These are phyloP conservation scores for Xestia c-nigrum DNA, from an alignment of 2,888 invertebrate species.

Conservation along the genomic window DNA sequence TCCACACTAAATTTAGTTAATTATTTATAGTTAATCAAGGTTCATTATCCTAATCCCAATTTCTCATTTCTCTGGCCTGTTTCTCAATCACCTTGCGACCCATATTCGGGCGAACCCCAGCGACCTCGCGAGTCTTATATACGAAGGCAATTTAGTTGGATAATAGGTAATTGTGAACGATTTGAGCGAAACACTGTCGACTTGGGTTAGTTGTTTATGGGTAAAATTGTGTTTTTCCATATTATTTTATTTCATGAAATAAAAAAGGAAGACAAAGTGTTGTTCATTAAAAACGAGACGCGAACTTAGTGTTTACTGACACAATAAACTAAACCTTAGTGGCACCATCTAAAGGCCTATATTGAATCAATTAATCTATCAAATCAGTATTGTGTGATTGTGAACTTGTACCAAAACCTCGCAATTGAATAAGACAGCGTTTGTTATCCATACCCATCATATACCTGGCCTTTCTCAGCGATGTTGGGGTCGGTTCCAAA, in stretches of 20 bases:
- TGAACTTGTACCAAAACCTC: too few relatives aligned
- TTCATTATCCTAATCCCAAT: background rate
- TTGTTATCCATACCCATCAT: too few relatives aligned
- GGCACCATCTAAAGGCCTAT: too few relatives aligned
- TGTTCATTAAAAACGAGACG: too few relatives aligned
- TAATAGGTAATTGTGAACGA: constrained; percentile 61
- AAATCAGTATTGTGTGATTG: too few relatives aligned
- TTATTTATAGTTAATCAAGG: background rate
- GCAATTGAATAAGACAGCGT: too few relatives aligned
- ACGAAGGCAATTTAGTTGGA: constrained; percentile 61
- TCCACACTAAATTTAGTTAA: background rate
- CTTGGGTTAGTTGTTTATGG: constrained; percentile 28
- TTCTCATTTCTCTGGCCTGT: background rate
- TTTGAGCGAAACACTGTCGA: constrained; percentile 51
- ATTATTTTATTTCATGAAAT: background rate
- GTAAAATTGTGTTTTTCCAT: constrained; percentile 19
- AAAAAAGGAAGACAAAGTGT: background rate
- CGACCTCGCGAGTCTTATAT: constrained; percentile 55
- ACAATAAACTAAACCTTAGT: too few relatives aligned
- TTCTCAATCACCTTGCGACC: constrained; percentile 34
- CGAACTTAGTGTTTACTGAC: too few relatives aligned
- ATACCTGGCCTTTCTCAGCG: too few relatives aligned
- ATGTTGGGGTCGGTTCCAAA: too few relatives aligned
- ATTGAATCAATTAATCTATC: too few relatives aligned
- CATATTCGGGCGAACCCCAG: constrained; percentile 35